Percentiles rank a stretch among this genome's conserved stretches.
These are phyloP conservation scores for Oscheius onirici DNA, from an alignment of 2,888 invertebrate genomes.

Conservation along the genomic window DNA sequence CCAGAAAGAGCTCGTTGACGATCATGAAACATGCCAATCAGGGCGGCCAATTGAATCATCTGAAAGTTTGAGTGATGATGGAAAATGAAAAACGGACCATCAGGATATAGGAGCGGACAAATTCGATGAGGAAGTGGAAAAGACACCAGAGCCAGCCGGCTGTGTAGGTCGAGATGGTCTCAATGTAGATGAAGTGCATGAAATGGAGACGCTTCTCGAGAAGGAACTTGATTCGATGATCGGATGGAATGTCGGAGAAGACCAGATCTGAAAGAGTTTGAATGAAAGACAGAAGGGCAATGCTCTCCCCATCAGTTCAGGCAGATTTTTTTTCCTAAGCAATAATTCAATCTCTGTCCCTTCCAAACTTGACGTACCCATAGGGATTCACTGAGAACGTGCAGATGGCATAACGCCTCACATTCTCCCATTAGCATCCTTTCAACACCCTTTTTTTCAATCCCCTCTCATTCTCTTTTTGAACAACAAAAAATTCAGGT, in stretches of 20 bases:
- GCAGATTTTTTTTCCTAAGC: too few relatives aligned
- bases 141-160: slow-evolving; percentile 2
- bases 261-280: neutral
- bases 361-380: too few relatives aligned
- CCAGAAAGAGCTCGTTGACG: neutral
- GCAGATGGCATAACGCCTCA: too few relatives aligned
- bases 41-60: neutral
- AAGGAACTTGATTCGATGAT: neutral
- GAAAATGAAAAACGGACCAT: neutral
- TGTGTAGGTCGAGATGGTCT: neutral
- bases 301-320: too few relatives aligned
- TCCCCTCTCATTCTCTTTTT: too few relatives aligned
- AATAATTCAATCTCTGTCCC: too few relatives aligned
- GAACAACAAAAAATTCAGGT: too few relatives aligned
- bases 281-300: too few relatives aligned
- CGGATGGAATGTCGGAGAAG: neutral
- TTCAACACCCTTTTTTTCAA: too few relatives aligned
- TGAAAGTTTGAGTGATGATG: neutral
- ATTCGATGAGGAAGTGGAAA: neutral
- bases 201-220: slow-evolving; percentile 3
- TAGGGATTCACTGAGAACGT: too few relatives aligned
- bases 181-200: slow-evolving; percentile 4
- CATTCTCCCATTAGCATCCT: too few relatives aligned
- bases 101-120: neutral
- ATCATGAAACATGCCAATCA: neutral